Evolutionary conservation across 2,888 invertebrate genomes (phyloP).

Genomic region (Diadromus collaris): DNA sequence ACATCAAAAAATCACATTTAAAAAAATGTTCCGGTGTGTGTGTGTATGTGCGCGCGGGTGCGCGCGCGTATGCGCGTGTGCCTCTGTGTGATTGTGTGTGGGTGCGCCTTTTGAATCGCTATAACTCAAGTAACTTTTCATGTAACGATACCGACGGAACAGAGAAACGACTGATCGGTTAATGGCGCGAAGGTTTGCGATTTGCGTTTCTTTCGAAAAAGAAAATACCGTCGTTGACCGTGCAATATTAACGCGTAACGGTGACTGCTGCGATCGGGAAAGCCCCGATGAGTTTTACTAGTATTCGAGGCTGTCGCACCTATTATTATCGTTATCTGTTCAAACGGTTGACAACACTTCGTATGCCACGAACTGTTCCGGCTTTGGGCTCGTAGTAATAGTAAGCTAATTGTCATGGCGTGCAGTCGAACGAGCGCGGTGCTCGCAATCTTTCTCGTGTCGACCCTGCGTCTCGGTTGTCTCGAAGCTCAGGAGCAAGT

Average conservation of each 20-base stretch:
- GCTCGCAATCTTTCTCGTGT: conserved; percentile 34
- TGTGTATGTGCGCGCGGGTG: too few species aligned
- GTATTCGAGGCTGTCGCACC: background rate
- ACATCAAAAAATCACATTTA: too few species aligned
- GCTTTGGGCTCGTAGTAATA: background rate
- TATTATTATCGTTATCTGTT: conserved; percentile 23
- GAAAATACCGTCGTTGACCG: background rate
- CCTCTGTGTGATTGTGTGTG: too few species aligned
- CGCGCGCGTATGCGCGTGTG: too few species aligned
- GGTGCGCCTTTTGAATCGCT: too few species aligned
- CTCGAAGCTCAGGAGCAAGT: conserved; percentile 34
- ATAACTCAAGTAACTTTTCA: too few species aligned
- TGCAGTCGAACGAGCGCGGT: conserved; percentile 15
- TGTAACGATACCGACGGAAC: background rate
- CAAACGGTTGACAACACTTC: background rate
- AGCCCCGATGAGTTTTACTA: background rate
- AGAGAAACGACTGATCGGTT: background rate
- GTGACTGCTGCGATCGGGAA: background rate
- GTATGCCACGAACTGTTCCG: conserved; percentile 15
- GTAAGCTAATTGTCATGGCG: conserved; percentile 54
- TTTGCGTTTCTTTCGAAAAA: background rate
- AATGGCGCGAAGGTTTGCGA: background rate
- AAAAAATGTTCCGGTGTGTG: too few species aligned
- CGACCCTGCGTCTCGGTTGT: conserved; percentile 21
- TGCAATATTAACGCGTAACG: background rate